phyloP scores from a whole-genome alignment of 2,113 vertebrate species.

The Xenopus borealis region DNA sequence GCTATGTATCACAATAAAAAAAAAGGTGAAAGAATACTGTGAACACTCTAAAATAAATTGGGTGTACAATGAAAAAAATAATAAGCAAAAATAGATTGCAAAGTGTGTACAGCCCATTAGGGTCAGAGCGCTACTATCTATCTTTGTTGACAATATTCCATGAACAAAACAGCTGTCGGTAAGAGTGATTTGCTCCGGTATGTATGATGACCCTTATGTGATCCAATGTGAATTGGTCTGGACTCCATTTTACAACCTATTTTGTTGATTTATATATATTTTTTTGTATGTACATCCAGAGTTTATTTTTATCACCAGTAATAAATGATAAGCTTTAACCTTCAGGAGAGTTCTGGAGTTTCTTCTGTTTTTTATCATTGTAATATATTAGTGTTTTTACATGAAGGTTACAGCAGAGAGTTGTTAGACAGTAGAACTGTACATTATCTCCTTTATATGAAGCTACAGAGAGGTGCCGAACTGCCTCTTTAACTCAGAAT shows the following conservation, averaged over 20 bases:
- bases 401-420: background rate
- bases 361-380: background rate
- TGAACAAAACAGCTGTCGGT: background rate
- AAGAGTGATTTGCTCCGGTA: background rate
- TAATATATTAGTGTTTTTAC: background rate
- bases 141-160: background rate
- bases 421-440: background rate
- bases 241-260: background rate
- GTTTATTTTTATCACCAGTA: slow-evolving; percentile 4
- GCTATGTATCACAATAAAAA: background rate
- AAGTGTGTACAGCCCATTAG: background rate
- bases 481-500: slow-evolving; percentile 35
- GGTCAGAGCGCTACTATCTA: background rate
- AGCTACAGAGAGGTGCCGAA: background rate
- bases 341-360: background rate
- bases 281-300: background rate
- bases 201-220: background rate
- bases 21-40: background rate
- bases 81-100: background rate
- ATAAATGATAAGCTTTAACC: background rate
- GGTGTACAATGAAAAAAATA: background rate
- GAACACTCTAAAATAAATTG: background rate
- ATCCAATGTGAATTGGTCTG: slow-evolving; percentile 3
- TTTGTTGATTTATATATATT: slow-evolving; percentile 1
- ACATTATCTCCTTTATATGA: background rate